Evolutionary conservation across 53 echinoderm and acorn worm genomes (phyloP).

Genomic region (Antedon mediterranea): DNA sequence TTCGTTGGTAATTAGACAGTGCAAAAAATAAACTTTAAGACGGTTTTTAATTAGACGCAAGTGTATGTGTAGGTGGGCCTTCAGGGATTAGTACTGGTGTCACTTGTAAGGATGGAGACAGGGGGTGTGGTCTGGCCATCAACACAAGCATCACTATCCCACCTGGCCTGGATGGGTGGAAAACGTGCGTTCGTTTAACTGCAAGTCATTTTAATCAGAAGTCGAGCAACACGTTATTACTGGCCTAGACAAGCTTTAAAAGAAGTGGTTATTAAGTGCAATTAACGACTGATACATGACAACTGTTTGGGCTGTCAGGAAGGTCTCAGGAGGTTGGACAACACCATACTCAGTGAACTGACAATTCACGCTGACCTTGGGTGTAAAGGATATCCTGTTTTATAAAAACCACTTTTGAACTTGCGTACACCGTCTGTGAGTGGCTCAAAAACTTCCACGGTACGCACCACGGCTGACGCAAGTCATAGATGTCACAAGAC

Average conservation of each 20-base stretch:
- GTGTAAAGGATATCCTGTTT: neutral
- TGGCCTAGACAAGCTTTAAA: neutral
- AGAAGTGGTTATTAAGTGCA: neutral
- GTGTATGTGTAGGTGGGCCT: neutral
- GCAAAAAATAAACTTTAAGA: neutral
- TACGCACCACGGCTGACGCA: neutral
- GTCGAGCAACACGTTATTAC: neutral
- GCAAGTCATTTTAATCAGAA: neutral
- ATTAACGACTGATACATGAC: neutral
- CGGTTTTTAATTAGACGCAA: neutral
- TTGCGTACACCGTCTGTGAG: neutral
- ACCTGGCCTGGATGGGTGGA: neutral
- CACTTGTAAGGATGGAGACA: neutral
- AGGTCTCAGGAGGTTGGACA: neutral
- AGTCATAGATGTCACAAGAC: neutral
- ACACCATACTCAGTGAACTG: neutral
- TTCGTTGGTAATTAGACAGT: neutral
- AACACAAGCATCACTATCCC: neutral
- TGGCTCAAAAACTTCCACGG: constrained; percentile 1
- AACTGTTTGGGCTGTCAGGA: neutral
- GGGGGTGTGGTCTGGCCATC: neutral
- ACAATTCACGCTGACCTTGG: neutral
- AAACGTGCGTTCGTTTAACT: neutral
- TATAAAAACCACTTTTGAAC: neutral
- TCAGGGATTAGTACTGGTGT: neutral